Evolutionary conservation across 1,140 invertebrate genomes (phyloP), one percentile per base, ranked within the genome.

Genomic region (Zaprionus capensis): DNA sequence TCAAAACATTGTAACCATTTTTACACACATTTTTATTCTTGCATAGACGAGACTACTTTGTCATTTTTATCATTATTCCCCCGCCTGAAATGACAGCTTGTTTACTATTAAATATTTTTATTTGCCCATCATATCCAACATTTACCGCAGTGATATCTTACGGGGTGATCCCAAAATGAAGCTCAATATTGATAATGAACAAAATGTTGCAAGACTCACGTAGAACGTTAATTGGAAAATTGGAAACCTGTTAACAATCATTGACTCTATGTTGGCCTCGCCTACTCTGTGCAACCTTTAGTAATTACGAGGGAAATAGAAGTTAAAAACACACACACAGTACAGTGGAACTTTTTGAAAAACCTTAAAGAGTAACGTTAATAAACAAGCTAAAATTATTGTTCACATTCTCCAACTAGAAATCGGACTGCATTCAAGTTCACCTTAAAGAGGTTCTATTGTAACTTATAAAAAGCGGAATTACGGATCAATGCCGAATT

Each of bases 171-270:
- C 15, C 41, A 31, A 34, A 34, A 36, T 22, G 14, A 22, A 4
- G 55, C 12, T 59, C 17, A 14, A 15, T 46, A 46, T n/a, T 24
- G 71, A 73, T 68, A 68, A 7, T 56, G 46, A 56, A 57, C 9
- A 34, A 57, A 56, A 5, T 26, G 26, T 28, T 28, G 4, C 6
- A 38, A 62, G 6, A 9, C 17, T 53, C 22, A 28, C 28, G 11
- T 38, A 38, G 22, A 20, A 49, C 14, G 26, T 73, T 68, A 73
- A 56, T 55, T 73, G 20, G 46, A 24, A 22, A 55, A 68, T 28
- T 53, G 4, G 28, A 68, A 67, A 61, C 71, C 49, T 61, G 71
- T 62, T 68, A 61, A 62, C 17, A 73, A 44, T 34, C 20, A 49
- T 36, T 7, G 53, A 66, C 17, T 28, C 17, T 24, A 57, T 4